A percentile compares a stretch with the other conserved stretches of the same genome.
Conservation (phyloP, 2,888 invertebrate species). For the Odontocolon sp. region DNA sequence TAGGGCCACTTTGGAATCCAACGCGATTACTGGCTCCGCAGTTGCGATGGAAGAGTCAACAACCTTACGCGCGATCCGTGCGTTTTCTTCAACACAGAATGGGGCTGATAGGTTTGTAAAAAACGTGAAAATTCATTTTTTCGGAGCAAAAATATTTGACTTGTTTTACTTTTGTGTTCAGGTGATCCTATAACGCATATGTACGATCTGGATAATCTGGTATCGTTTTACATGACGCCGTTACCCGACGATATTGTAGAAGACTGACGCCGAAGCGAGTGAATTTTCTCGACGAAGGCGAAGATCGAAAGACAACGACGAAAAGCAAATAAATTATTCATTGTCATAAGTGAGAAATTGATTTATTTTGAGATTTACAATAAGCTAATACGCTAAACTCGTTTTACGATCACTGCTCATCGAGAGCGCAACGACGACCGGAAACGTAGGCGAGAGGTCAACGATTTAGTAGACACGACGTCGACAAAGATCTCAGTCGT, state of each 20-base stretch:
- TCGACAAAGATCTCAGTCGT: neutral
- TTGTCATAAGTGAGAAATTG: conserved; percentile 59
- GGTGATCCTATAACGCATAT: conserved; percentile 78
- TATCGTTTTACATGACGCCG: conserved; percentile 78
- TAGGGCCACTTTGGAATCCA: conserved; percentile 77
- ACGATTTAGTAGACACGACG: neutral
- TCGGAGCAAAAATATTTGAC: neutral
- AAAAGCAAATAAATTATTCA: conserved; percentile 61
- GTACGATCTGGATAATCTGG: conserved; percentile 78
- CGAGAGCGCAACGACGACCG: neutral
- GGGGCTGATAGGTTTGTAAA: conserved; percentile 75
- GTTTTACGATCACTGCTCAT: neutral
- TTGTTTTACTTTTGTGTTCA: conserved; percentile 64
- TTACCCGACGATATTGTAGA: conserved; percentile 69
- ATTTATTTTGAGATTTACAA: conserved; percentile 49
- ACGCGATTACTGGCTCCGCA: conserved; percentile 74
- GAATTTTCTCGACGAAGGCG: conserved; percentile 33
- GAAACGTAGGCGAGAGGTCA: neutral
- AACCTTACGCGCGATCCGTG: conserved; percentile 78
- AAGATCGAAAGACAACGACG: conserved; percentile 54
- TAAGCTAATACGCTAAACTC: neutral
- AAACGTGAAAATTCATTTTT: too few relatives aligned
- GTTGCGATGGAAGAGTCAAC: conserved; percentile 77
- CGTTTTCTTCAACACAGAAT: conserved; percentile 79
- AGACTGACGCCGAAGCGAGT: conserved; percentile 58